Evolutionary conservation across 2,113 vertebrate genomes (phyloP), one percentile per base, ranked within the genome.

Genomic region (Ceyx cyanopectus): DNA sequence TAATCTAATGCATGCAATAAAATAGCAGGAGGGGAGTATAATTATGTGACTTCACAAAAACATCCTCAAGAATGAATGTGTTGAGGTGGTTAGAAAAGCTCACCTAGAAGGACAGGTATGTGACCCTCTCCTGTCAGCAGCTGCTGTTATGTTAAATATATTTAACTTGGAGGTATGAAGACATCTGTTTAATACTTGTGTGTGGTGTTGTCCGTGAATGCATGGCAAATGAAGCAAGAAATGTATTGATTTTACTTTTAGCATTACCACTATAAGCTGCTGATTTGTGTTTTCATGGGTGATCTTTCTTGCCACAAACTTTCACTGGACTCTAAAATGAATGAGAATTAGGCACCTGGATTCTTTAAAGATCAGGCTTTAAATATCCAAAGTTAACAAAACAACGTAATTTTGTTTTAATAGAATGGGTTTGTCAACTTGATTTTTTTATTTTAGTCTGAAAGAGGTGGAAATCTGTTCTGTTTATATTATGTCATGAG

Each of bases 11-110:
- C 24, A 40, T 79, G 30, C 82, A 86, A 77, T 63, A 85, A 43
- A 26, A 26, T 72, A 75, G 75, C 75, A 60, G 62, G 58, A 85
- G 43, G 50, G 20, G 40, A 75, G 53, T 27, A 76, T 51, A 27
- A 91, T 91, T 65, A 87, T 82, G 70, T 90, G 85, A 94, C 87
- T 76, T 45, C 65, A n/a, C 45, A 72, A n/a, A 68, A 89, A 56
- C 16, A 53, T 73, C 78, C 70, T 87, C 20, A 57, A 65, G 67
- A 92, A 79, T 73, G 43, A 82, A 63, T 68, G 34, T 12, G 70
- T 51, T 78, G 4, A 65, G 84, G 34, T 57, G 54, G 75, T 48
- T 89, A 29, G 67, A 66, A 68, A 93, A 87, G 62, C 45, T n/a
- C 63, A 23, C 48, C 78, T 40, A 82, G 70, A 53, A 62, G 54